Percentiles rank a stretch among this genome's conserved stretches.
Conservation (phyloP, 2,888 invertebrate genomes). For the Rhamphomyia laevipes region DNA sequence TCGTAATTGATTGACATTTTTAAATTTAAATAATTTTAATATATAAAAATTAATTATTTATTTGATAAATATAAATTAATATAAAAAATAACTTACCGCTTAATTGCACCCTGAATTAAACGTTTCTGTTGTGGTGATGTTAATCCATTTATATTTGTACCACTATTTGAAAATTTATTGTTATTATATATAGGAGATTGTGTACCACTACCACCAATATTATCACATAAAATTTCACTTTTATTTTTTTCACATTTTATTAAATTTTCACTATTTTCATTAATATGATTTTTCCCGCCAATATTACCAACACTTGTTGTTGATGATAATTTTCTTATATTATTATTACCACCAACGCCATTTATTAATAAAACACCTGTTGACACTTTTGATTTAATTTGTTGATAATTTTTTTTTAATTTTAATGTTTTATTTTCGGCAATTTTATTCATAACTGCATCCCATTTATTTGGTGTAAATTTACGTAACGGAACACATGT, state of each 20-base stretch:
- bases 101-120: conserved; percentile 20
- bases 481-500: conserved; percentile 9
- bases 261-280: conserved; percentile 7
- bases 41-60: too few species aligned
- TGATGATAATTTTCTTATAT: conserved; percentile 14
- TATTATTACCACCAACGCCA: conserved; percentile 4
- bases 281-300: conserved; percentile 16
- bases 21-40: background rate
- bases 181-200: background rate
- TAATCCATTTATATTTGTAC: conserved; percentile 17
- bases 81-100: conserved; percentile 26
- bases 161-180: background rate
- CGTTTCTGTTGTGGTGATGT: conserved; percentile 21
- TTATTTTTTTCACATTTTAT: conserved; percentile 16
- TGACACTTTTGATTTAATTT: conserved; percentile 77
- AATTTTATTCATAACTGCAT: conserved; percentile 74
- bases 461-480: conserved; percentile 48
- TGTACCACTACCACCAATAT: background rate
- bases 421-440: conserved; percentile 44
- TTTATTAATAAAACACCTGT: conserved; percentile 39
- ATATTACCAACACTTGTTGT: conserved; percentile 11
- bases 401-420: conserved; percentile 58
- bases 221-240: background rate
- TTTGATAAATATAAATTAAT: background rate
- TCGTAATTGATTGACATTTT: too few species aligned